phyloP scores from a whole-genome alignment of 2,113 vertebrate species.

The Arvicanthis niloticus region DNA sequence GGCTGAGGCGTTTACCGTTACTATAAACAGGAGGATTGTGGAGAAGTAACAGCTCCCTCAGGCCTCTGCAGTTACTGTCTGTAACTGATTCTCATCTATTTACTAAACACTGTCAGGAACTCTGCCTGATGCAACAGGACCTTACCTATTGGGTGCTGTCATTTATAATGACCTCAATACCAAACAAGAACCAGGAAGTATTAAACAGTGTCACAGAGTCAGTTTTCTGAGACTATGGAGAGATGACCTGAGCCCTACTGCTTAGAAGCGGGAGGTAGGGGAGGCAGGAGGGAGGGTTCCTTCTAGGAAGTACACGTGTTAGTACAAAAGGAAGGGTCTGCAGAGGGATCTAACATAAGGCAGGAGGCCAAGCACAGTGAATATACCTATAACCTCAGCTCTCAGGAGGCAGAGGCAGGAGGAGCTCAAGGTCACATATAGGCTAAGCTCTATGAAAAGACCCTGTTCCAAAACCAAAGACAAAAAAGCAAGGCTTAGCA shows the following conservation, averaged over 20 bases:
- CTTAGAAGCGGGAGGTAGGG: neutral
- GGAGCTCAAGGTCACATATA: neutral
- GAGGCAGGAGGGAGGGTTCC: neutral
- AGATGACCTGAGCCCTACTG: neutral
- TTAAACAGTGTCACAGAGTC: constrained; percentile 25
- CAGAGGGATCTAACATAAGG: neutral
- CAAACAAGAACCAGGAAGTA: constrained; percentile 48
- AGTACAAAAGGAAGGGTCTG: neutral
- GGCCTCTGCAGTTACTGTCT: neutral
- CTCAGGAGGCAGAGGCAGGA: neutral
- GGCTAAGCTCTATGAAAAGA: neutral
- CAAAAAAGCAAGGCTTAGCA: neutral
- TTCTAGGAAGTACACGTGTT: neutral
- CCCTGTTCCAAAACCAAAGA: neutral
- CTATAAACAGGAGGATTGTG: constrained; percentile 41
- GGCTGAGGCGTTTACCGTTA: constrained; percentile 49
- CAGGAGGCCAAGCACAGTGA: neutral
- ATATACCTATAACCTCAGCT: neutral
- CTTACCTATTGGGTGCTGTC: constrained; percentile 37
- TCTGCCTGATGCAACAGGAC: constrained; percentile 17
- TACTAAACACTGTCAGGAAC: constrained; percentile 69
- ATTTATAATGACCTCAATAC: constrained; percentile 52
- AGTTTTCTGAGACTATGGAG: neutral
- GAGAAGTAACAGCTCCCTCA: constrained; percentile 29
- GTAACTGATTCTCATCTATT: constrained; percentile 68